A percentile compares a stretch with the other conserved stretches of the same genome.
Evolutionary conservation across 2,888 invertebrate genomes (phyloP).

Genomic region (Andrena flavipes): DNA sequence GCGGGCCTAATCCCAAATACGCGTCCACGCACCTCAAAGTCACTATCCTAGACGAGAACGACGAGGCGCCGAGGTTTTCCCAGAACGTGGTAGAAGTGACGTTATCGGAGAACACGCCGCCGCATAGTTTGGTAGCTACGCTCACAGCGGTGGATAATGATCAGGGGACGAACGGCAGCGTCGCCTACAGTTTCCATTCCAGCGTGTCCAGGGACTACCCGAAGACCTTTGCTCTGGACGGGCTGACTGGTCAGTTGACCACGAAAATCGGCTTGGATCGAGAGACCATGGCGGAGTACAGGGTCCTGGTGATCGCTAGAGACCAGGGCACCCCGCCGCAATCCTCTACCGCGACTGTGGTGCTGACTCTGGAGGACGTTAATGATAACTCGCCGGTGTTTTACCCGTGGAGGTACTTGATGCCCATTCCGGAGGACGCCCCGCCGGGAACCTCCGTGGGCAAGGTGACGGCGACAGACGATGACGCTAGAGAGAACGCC

Average conservation of each 20-base stretch:
- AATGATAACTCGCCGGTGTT: conserved; percentile 97
- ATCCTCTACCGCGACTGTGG: conserved; percentile 95
- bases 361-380: conserved; percentile 92
- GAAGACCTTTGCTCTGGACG: conserved; percentile 93
- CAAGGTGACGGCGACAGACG: conserved; percentile 93
- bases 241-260: conserved; percentile 93
- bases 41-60: conserved; percentile 97
- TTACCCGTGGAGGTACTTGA: conserved; percentile 95
- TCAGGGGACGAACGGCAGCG: conserved; percentile 96
- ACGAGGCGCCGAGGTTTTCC: conserved; percentile 95
- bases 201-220: conserved; percentile 92
- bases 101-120: conserved; percentile 92
- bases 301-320: conserved; percentile 93
- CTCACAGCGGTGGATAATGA: conserved; percentile 95
- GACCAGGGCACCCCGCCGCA: conserved; percentile 97
- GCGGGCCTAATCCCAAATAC: conserved; percentile 97
- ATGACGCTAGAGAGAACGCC: conserved; percentile 95
- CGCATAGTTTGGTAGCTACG: conserved; percentile 92
- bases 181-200: conserved; percentile 92
- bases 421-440: conserved; percentile 90
- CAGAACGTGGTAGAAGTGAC: conserved; percentile 91
- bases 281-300: conserved; percentile 91
- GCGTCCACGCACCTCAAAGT: conserved; percentile 96
- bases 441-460: conserved; percentile 88
- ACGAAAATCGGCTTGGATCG: conserved; percentile 92